Conservation (phyloP, 2,888 invertebrate genomes). For the Eudemis profundana region DNA sequence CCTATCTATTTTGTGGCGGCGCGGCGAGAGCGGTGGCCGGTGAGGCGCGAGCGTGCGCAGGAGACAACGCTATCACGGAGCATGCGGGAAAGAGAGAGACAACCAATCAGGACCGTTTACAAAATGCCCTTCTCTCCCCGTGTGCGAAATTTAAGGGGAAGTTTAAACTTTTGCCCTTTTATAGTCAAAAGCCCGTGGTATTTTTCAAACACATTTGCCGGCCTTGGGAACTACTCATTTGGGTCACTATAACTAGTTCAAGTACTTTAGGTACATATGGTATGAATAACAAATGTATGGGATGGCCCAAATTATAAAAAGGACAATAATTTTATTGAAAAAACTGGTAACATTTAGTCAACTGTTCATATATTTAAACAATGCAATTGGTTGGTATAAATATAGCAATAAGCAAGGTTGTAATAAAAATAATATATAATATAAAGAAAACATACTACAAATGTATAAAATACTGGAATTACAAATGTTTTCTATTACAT, state of each 20-base stretch:
- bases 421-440: conserved; percentile 21
- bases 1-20: no score
- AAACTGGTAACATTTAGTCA: conserved; percentile 35
- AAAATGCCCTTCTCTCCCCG: conserved; percentile 57
- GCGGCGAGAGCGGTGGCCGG: conserved; percentile 61
- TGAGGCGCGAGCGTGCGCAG: conserved; percentile 65
- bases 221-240: conserved; percentile 26
- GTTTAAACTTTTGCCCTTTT: conserved; percentile 34
- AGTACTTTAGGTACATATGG: conserved; percentile 26
- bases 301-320: conserved; percentile 24
- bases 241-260: conserved; percentile 15
- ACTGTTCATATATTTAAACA: conserved; percentile 22
- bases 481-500: neutral
- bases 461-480: conserved; percentile 15
- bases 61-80: conserved; percentile 55
- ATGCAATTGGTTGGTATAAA: conserved; percentile 20
- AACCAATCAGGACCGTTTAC: conserved; percentile 61
- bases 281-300: no score
- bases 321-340: conserved; percentile 28
- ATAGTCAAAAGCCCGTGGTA: conserved; percentile 12
- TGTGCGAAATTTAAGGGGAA: conserved; percentile 65
- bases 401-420: conserved; percentile 22
- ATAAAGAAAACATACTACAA: neutral
- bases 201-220: conserved; percentile 24
- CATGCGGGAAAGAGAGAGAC: conserved; percentile 56